Evolutionary conservation across 2,113 vertebrate genomes (phyloP).

Genomic region (Muscicapa adusta): DNA sequence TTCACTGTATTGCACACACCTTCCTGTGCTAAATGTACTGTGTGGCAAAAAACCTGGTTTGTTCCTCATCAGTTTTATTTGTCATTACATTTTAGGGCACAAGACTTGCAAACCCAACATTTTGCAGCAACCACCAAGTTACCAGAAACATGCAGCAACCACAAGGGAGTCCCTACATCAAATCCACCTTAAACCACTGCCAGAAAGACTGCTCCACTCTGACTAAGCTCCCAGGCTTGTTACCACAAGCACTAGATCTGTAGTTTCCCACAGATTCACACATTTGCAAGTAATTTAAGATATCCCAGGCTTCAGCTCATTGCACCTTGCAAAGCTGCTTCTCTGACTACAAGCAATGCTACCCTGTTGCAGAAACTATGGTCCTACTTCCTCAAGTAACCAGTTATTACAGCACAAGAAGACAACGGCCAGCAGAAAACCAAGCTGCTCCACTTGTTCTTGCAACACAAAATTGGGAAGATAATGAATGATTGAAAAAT

Average conservation of each 20-base stretch:
- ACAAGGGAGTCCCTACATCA: not conserved
- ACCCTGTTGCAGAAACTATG: rapidly evolving
- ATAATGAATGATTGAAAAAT: not conserved
- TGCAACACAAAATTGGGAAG: not conserved
- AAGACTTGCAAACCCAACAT: not conserved
- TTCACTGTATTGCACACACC: not conserved
- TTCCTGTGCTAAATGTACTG: not conserved
- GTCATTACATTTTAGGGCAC: not conserved
- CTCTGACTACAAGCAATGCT: not conserved
- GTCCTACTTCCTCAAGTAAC: not conserved
- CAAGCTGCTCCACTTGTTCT: not conserved
- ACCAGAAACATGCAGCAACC: not conserved
- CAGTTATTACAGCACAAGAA: not conserved
- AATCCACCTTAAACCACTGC: not conserved
- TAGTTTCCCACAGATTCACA: not conserved
- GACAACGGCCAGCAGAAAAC: rapidly evolving
- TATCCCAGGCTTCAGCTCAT: not conserved
- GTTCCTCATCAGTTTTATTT: not conserved
- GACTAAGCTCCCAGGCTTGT: not conserved
- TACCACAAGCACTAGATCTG: not conserved
- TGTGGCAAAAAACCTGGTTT: not conserved
- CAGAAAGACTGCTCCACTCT: not conserved
- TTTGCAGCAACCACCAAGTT: not conserved
- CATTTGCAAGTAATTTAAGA: not conserved
- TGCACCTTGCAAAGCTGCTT: not conserved